Base-by-base conservation (phyloP, 2,888 invertebrate species). In the Ecliptopera silaceata region DNA sequence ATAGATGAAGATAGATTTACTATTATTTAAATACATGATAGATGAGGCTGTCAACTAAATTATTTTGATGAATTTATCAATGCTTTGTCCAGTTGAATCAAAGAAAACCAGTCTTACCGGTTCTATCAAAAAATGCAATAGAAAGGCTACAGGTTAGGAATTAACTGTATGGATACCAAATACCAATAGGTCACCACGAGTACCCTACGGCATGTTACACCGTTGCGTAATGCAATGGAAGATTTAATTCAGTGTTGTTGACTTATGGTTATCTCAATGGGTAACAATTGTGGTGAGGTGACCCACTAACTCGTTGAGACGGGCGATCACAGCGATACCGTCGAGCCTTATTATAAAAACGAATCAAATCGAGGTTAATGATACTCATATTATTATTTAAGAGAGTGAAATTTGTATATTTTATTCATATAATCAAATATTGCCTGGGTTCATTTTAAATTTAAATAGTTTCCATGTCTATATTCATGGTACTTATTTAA, bases 211-310 rank as follows among this genome's bases (percentile, higher is more conserved):
- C 41, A 39, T n/a, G 43, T 44, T 49, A 49, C 53, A 45, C 39
- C 41, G 49, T 53, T 58, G 49, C 22, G 58, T 45, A 58, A 58
- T 44, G 26, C 47, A 20, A 58, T 49, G 39, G 53, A 49, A 20
- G 39, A 52, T 49, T 53, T 41, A 51, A 56, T 56, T 49, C 49
- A 53, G 42, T 59, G 53, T 31, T 64, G 59, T 65, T 63, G 58
- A 62, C 56, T 59, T 56, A 56, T 53, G 52, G 45, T 57, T 59
- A 60, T 66, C 57, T 59, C 49, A 41, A 52, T 53, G 48, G 57
- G 52, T 56, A 59, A 53, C 51, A 42, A 56, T 56, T 57, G 55
- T 42, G 51, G 57, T 43, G 42, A 12, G 17, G 31, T 49, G 54
- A 49, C 56, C 54, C 45, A 55, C 36, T 43, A 57, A 52, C 42